Evolutionary conservation across 92 coral and sea anemone genomes (phyloP), one percentile per base, ranked within the genome.

Genomic region (Metridium senile): DNA sequence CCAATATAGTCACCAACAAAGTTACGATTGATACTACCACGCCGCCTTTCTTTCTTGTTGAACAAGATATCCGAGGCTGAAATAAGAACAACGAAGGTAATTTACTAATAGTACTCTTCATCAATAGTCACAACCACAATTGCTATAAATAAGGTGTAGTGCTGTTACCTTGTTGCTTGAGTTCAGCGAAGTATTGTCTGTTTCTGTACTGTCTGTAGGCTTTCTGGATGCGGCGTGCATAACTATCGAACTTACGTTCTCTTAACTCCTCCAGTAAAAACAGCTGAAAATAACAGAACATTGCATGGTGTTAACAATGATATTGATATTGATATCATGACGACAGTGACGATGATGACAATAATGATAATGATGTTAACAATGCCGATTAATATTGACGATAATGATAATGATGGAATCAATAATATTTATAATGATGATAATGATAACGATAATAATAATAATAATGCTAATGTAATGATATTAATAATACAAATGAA

Each of bases 1-100:
- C 99, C 99, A 72, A 95, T 92, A 87, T 95, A 95, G 72, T 95
- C 99, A 27, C 99, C 99, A 67, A 89, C 99, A 71, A 95, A 95
- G 68, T 95, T 95, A 25, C 99, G 90, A 76, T 95, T 92, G 43
- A 95, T 85, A 21, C 97, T 95, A 19, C 93, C 91, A 66, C 97
- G 67, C 82, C 92, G 74, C 78, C 99, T 79, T 70, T 95, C 96
- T 74, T 95, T 95, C 93, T 95, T 95, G 93, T 89, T 90, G 92
- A 92, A 89, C 53, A 95, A 89, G 64, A 95, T 95, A 75, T 95
- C 99, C 3, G 99, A 92, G 9, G 99, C 99, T 95, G 72, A 78
- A 61, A 45, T 54, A 70, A 31, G 31, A 22, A 9, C 11, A 59
- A 26, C 65, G 32, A 21, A 33, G 46, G 32, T 11, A 8, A 1